Evolutionary conservation across 2,113 vertebrate species (phyloP), one percentile per base, ranked within the genome.

Genomic region (Panthera tigris): DNA sequence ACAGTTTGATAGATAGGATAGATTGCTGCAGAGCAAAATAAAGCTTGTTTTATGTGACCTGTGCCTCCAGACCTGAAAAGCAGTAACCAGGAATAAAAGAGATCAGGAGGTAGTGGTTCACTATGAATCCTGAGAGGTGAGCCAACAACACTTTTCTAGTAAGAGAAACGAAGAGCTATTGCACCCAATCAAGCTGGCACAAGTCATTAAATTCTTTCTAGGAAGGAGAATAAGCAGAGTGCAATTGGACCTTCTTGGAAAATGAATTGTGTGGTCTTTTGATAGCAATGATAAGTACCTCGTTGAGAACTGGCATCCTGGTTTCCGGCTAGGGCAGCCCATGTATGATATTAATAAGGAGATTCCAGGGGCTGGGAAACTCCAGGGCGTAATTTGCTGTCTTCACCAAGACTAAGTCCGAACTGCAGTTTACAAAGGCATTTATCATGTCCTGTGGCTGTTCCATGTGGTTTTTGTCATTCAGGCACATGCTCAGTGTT

Each of bases 161-260:
- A 36, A 41, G 39, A 94, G n/a, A 90, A 74, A 69, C 39, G 50
- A 78, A n/a, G 29, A 16, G 36, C 5, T 50, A 7, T 48, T 19
- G 15, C 31, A 73, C 36, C 55, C 33, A 10, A 36, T 52, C 14
- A 39, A 61, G 61, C 45, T 76, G 69, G 36, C 36, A 55, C 65
- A 52, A 52, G 36, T 33, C 6, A 36, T 39, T 55, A 27, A 5
- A 12, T 85, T 66, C 73, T 78, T 89, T 78, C 86, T 61, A 68
- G 66, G 92, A 93, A 97, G 83, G 39, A 85, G 61, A 97, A 52
- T 33, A 52, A 81, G 41, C 66, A 45, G 61, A 61, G 48, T 33
- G 52, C 61, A 52, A 41, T 5, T 36, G 68, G 45, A 33, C 45
- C 87, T 96, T 82, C 78, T 82, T 81, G 66, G 78, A 92, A 94